These are phyloP conservation scores for Brotula barbata DNA, from an alignment of 2,797 vertebrate genomes.

Conservation along the genomic window DNA sequence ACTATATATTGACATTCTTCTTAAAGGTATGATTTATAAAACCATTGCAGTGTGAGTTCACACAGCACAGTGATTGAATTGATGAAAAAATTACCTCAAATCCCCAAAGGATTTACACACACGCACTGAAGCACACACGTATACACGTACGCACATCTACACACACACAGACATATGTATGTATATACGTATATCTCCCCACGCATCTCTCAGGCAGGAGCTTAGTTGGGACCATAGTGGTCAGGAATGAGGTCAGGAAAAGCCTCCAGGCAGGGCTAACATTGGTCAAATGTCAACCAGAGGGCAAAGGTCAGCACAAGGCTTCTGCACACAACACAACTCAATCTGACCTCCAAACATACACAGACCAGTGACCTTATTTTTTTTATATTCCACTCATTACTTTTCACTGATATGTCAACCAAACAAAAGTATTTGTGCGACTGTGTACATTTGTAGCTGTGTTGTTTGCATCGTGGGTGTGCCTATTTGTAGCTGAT, in stretches of 20 bases:
- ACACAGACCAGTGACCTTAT: slow-evolving; percentile 1
- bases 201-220: slow-evolving; percentile 62
- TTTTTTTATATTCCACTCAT: slow-evolving; percentile 5
- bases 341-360: slow-evolving; percentile 18
- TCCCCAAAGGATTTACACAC: slow-evolving; percentile 17
- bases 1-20: no score
- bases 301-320: slow-evolving; percentile 52
- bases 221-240: slow-evolving; percentile 49
- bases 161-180: slow-evolving; percentile 26
- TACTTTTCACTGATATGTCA: background rate
- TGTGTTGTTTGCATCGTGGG: slow-evolving; percentile 1
- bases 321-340: slow-evolving; percentile 4
- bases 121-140: slow-evolving; percentile 11
- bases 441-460: slow-evolving; percentile 3
- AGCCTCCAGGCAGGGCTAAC: slow-evolving; percentile 44
- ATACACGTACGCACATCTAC: background rate
- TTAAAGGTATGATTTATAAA: no score
- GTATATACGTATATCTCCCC: slow-evolving; percentile 15
- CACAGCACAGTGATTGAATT: no score
- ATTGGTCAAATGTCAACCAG: slow-evolving; percentile 49
- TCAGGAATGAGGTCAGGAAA: slow-evolving; percentile 40
- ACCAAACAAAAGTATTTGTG: slow-evolving; percentile 9
- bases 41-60: no score
- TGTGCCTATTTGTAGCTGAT: slow-evolving; percentile 11
- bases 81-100: no score